Percentiles rank a stretch among this genome's conserved stretches.
Evolutionary conservation across 2,888 invertebrate species (phyloP).

Genomic region (Tenthredo scrophulariae): DNA sequence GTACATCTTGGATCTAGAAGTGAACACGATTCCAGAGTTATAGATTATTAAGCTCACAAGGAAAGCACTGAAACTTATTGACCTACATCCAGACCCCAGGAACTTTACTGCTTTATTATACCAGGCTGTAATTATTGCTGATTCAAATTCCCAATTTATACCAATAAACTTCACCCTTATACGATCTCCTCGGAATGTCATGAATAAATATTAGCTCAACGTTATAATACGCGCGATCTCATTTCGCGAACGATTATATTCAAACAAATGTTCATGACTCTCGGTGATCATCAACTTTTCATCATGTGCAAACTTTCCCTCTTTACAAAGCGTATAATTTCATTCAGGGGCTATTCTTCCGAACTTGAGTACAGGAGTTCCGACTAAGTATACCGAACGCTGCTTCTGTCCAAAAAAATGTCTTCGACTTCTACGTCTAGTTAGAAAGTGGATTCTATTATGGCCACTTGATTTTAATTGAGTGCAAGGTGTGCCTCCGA

Average conservation of each 20-base stretch:
- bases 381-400: not conserved
- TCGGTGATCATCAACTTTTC: not conserved
- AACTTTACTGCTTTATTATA: not conserved
- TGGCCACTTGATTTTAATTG: not conserved
- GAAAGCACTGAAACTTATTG: not conserved
- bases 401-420: not conserved
- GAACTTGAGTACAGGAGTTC: not conserved
- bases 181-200: not conserved
- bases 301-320: not conserved
- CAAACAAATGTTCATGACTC: not conserved
- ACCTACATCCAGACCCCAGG: not conserved
- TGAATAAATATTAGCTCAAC: not conserved
- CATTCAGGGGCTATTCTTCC: not conserved
- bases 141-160: not conserved
- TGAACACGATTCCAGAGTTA: not conserved
- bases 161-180: not conserved
- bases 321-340: not conserved
- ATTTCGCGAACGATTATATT: not conserved
- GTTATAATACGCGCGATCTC: not conserved
- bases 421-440: not conserved
- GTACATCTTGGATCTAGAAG: not conserved
- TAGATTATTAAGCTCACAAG: not conserved
- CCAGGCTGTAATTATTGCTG: not conserved
- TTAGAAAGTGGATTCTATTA: not conserved
- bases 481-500: not conserved